These are phyloP conservation scores for Nasonia vitripennis DNA, from an alignment of 1,140 invertebrate genomes.

Conservation along the genomic window DNA sequence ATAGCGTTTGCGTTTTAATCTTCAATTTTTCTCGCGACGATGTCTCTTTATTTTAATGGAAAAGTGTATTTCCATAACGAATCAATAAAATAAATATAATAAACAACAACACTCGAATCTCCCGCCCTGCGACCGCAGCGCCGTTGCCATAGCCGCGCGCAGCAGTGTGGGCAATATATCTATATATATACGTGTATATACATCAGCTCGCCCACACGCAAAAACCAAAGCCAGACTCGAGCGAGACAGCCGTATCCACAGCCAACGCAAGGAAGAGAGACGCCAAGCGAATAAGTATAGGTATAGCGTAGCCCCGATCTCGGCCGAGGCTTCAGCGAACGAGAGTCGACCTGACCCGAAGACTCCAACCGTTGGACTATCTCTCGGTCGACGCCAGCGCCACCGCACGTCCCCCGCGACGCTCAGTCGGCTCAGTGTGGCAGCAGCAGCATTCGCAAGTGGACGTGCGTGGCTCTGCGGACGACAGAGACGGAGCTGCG, in stretches of 20 bases:
- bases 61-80: too few species aligned
- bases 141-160: background rate
- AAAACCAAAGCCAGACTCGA: background rate
- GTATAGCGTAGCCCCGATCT: background rate
- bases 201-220: background rate
- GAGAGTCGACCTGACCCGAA: background rate
- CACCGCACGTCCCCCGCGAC: background rate
- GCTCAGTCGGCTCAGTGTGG: background rate
- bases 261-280: background rate
- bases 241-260: background rate
- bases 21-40: too few species aligned
- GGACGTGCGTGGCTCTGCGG: constrained; percentile 19
- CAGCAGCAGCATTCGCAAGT: background rate
- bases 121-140: background rate
- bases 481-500: constrained; percentile 14
- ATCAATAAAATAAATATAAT: too few species aligned
- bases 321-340: background rate
- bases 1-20: too few species aligned
- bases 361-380: background rate
- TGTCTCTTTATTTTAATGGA: too few species aligned
- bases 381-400: background rate
- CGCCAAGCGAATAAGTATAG: too few species aligned
- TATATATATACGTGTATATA: background rate
- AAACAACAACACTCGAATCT: background rate
- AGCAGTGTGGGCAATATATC: background rate